Base-by-base conservation (phyloP, 2,888 invertebrate genomes). In the Ceriagrion tenellum region DNA sequence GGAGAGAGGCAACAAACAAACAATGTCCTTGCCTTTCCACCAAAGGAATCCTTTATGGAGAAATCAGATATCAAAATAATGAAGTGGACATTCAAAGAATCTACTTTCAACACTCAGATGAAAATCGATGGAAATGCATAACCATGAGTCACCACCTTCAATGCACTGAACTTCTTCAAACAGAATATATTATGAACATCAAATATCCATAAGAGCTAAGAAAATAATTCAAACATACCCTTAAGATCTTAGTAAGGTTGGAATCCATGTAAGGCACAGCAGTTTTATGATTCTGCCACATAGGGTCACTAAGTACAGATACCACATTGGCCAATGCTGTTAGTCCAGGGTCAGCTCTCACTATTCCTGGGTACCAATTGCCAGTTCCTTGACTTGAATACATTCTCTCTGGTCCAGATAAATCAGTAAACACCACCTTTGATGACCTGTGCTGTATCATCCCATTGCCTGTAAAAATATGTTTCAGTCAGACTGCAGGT, bases 1-100 rank as follows among this genome's bases (percentile, higher is more conserved):
- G 98, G 98, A 88, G 98, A 98, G n/a, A 98, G 97, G 96, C 98
- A 98, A 95, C 98, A 97, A 95, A 98, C 97, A 2, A 98, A 97
- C 97, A 98, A 97, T 3, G 98, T 98, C 96, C 98, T 98, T 3
- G 98, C 98, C 96, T 98, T 97, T 0, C 98, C 98, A 23, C 98
- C 98, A 97, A 98, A 98, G 0, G 98, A 98, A 96, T 98, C 98
- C 97, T 98, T 97, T 0, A 98, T 96, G 96, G 98, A 97, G 6
- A 95, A 88, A 69, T 81, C 18, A 16, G 30, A 81, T 16, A 81
- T 47, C 35, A 81, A 35, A 30, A 81, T 18, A 81, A 35, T 13
- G 8, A 26, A 35, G 35, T 81, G 81, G 18, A 69, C 12, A 10
- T n/a, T 69, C 69, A 69, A 2, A 26, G 12, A 20, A 69, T 26